Conservation (phyloP, 2,113 vertebrate species). For the Pteronura brasiliensis region DNA sequence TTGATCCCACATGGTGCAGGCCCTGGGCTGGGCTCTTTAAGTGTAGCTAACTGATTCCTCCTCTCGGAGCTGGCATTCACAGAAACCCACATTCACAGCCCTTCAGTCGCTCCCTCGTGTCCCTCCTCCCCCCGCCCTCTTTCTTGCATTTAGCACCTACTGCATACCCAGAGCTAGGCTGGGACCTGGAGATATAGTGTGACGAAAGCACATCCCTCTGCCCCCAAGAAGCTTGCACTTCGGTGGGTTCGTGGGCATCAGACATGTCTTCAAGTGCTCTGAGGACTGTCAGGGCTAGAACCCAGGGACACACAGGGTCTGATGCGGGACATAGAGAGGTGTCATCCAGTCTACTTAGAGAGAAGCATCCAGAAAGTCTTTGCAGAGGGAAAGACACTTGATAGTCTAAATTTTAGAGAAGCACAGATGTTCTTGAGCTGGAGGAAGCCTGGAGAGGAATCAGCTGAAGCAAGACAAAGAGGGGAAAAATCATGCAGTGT, state of each 20-base stretch:
- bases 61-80: accelerated
- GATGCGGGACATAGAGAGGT: background rate
- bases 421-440: background rate
- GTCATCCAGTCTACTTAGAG: background rate
- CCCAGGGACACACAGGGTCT: accelerated
- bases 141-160: background rate
- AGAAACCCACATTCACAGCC: background rate
- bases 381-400: accelerated
- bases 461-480: background rate
- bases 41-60: background rate
- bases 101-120: background rate
- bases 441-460: background rate
- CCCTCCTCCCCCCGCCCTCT: no score
- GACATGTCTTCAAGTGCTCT: accelerated
- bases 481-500: background rate
- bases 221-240: background rate
- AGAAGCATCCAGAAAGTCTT: background rate
- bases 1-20: no score
- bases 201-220: background rate
- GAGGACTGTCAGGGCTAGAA: background rate
- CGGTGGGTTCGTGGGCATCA: background rate
- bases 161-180: background rate
- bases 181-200: no score
- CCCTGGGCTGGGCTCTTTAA: no score
- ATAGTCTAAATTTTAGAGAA: background rate